A percentile compares a stretch with the other conserved stretches of the same genome.
These are phyloP conservation scores for Ctenicera cuprea DNA, from an alignment of 2,888 invertebrate species.

Conservation along the genomic window DNA sequence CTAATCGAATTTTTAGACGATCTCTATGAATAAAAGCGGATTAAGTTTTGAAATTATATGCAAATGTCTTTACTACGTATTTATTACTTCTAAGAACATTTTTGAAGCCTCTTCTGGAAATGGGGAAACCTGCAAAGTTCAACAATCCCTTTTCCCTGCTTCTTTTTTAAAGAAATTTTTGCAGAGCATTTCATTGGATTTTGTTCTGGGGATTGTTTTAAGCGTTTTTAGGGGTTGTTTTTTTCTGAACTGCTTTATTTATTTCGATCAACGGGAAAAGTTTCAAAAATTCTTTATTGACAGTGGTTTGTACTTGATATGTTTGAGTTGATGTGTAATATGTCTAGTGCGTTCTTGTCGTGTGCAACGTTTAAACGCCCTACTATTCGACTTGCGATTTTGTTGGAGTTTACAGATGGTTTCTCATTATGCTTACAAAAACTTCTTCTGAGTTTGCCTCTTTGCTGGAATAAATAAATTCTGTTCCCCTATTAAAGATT, in stretches of 20 bases:
- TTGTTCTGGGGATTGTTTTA: too few relatives aligned
- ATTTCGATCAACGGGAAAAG: not conserved
- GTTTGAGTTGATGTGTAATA: not conserved
- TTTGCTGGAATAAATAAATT: not conserved
- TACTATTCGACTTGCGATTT: not conserved
- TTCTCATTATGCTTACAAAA: not conserved
- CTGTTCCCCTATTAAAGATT: not conserved
- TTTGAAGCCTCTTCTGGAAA: too few relatives aligned
- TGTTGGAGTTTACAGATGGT: not conserved
- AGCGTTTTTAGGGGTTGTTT: too few relatives aligned
- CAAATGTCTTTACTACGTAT: too few relatives aligned
- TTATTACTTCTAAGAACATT: too few relatives aligned
- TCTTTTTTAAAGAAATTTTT: too few relatives aligned
- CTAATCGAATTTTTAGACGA: too few relatives aligned
- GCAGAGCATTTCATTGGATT: too few relatives aligned
- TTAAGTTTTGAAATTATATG: too few relatives aligned
- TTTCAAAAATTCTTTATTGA: not conserved
- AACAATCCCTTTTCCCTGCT: too few relatives aligned
- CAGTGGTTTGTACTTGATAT: not conserved
- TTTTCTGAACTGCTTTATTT: not conserved
- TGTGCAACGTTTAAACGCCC: not conserved
- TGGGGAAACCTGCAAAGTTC: too few relatives aligned
- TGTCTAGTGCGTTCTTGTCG: not conserved
- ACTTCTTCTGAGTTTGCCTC: not conserved
- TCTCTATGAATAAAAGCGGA: too few relatives aligned